A percentile compares a stretch with the other conserved stretches of the same genome.
These are phyloP conservation scores for Umimayanthus chanpuru DNA, from an alignment of 92 coral and sea anemone species.

Conservation along the genomic window DNA sequence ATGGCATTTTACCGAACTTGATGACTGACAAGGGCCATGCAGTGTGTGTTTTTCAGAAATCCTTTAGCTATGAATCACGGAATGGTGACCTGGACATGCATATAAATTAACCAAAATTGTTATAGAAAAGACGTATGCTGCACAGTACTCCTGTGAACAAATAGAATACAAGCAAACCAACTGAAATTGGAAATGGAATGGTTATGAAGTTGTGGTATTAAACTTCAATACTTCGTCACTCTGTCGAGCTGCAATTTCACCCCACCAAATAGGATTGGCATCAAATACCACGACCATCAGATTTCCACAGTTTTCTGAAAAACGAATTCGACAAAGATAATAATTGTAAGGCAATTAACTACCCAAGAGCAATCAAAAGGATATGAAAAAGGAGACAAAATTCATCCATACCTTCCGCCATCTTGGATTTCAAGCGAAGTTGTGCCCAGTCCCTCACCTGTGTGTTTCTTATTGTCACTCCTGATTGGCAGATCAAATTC, in stretches of 20 bases:
- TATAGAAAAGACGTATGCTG: too few relatives aligned
- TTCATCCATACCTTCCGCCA: conserved; percentile 86
- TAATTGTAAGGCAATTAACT: background rate
- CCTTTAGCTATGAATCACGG: too few relatives aligned
- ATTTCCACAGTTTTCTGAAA: conserved; percentile 68
- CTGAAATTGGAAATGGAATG: too few relatives aligned
- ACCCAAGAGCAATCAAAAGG: background rate
- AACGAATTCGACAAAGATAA: background rate
- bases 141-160: too few relatives aligned
- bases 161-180: too few relatives aligned
- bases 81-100: too few relatives aligned
- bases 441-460: conserved; percentile 24
- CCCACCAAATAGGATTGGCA: conserved; percentile 95
- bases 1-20: too few relatives aligned
- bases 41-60: too few relatives aligned
- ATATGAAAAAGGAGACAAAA: background rate
- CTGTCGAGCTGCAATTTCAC: conserved; percentile 68
- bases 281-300: conserved; percentile 88
- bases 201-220: too few relatives aligned
- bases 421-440: conserved; percentile 48
- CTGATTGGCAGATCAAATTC: conserved; percentile 27
- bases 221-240: conserved; percentile 34
- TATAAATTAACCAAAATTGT: too few relatives aligned
- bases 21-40: too few relatives aligned
- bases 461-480: background rate